These are phyloP conservation scores for Boloria euphrosyne DNA, from an alignment of 2,888 invertebrate genomes.

Conservation along the genomic window DNA sequence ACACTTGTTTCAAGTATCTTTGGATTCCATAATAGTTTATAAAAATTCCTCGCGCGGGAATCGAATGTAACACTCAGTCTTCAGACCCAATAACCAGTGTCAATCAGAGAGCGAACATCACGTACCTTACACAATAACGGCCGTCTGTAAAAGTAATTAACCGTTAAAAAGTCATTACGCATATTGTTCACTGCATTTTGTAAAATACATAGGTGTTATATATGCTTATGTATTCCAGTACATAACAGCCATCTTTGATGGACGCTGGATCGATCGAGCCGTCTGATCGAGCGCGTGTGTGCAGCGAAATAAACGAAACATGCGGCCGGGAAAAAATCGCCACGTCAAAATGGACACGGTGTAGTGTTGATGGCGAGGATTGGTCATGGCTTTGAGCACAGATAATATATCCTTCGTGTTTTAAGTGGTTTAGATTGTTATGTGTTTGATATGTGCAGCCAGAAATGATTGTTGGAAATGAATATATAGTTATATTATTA, in stretches of 20 bases:
- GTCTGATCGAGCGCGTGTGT: constrained; percentile 61
- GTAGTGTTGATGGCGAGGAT: constrained; percentile 41
- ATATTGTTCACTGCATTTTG: background rate
- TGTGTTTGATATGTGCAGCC: background rate
- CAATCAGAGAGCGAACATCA: background rate
- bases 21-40: no score
- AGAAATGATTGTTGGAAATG: no score
- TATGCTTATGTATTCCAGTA: constrained; percentile 22
- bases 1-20: no score
- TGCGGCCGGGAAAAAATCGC: constrained; percentile 68
- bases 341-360: constrained; percentile 73
- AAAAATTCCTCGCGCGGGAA: background rate
- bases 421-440: background rate
- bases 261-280: constrained; percentile 60
- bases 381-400: constrained; percentile 44
- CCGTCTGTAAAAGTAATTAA: background rate
- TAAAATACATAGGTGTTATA: background rate
- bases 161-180: background rate
- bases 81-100: background rate
- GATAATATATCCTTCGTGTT: background rate
- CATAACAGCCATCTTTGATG: constrained; percentile 34
- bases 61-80: background rate
- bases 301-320: constrained; percentile 77
- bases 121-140: background rate
- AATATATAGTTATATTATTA: no score